Evolutionary conservation across 2,888 invertebrate species (phyloP), one percentile per base, ranked within the genome.

Genomic region (Aspidapion aeneum): DNA sequence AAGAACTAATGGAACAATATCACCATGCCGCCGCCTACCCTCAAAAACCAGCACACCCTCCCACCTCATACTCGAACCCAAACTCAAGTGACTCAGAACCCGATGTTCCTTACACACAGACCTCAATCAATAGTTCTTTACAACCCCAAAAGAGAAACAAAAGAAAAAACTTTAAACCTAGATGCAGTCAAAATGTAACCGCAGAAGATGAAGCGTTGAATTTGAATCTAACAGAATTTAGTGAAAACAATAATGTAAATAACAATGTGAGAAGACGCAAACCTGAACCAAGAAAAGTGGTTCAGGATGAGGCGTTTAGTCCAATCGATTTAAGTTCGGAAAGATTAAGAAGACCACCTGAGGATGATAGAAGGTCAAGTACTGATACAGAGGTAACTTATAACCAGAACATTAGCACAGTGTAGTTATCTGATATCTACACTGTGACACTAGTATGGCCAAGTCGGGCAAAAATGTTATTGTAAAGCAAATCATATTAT

Each of bases 91-190:
- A 85, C 68, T 86, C 86, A 78, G 81, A 82, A 64, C 80, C 83
- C 55, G 79, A 79, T 58, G 62, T 62, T 19, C 65, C 65, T 18
- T 67, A 67, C 57, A 64, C 60, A 1, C 20, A 49, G 7, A 57
- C 52, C 35, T 59, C 59, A n/a, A 49, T 50, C 1, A 65, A 61
- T 22, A 52, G 17, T 20, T 61, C 72, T 18, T 72, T 73, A 74
- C 83, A 83, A 70, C 81, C 82, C 76, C 86, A 86, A 66, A 87
- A 88, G 78, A 83, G 89, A 73, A 90, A 90, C 82, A 90, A 90
- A 73, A 81, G 91, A 70, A 91, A 91, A 79, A 90, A 91, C 78
- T 90, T 91, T 79, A 87, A 89, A 73, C 92, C 92, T 0, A 82
- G 91, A 72, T 91, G 90, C 1, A 85, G 85, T 66, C 18, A 83